These are phyloP conservation scores for Eupleurogrammus muticus DNA, from an alignment of 2,797 vertebrate species.

Conservation along the genomic window DNA sequence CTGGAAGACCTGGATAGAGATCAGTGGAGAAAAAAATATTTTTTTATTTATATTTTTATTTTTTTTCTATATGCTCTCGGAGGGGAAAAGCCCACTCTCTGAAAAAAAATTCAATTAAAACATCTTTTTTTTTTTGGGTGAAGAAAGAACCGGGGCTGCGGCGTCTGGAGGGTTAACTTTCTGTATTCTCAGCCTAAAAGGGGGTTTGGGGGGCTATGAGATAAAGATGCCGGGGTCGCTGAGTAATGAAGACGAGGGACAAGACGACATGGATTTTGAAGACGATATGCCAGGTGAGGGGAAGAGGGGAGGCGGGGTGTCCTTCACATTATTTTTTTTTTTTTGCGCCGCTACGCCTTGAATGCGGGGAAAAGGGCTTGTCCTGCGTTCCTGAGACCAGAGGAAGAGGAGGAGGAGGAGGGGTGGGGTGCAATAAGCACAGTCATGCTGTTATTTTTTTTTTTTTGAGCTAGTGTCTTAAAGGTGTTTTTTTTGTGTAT, in stretches of 20 bases:
- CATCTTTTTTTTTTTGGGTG: slow-evolving; percentile 60
- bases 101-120: neutral
- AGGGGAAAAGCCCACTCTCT: slow-evolving; percentile 20
- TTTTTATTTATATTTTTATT: slow-evolving; percentile 9
- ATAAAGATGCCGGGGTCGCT: slow-evolving; percentile 94
- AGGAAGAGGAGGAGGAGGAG: slow-evolving; percentile 63
- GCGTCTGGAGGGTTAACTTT: slow-evolving; percentile 88
- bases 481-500: slow-evolving; percentile 47
- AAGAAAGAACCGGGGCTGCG: slow-evolving; percentile 79
- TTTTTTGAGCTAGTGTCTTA: slow-evolving; percentile 43
- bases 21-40: slow-evolving; percentile 69
- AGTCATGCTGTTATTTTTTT: slow-evolving; percentile 75
- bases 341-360: slow-evolving; percentile 83
- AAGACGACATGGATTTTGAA: slow-evolving; percentile 93
- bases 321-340: slow-evolving; percentile 73
- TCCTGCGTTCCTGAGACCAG: slow-evolving; percentile 77
- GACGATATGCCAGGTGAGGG: slow-evolving; percentile 94
- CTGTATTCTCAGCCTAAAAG: slow-evolving; percentile 79
- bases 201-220: slow-evolving; percentile 82
- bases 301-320: slow-evolving; percentile 75
- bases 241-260: slow-evolving; percentile 93
- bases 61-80: slow-evolving; percentile 50
- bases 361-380: slow-evolving; percentile 87
- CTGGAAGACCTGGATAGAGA: slow-evolving; percentile 88
- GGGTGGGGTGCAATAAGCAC: slow-evolving; percentile 74